Conservation (phyloP, 2,797 vertebrate species). For the Cirrhinus molitorella region DNA sequence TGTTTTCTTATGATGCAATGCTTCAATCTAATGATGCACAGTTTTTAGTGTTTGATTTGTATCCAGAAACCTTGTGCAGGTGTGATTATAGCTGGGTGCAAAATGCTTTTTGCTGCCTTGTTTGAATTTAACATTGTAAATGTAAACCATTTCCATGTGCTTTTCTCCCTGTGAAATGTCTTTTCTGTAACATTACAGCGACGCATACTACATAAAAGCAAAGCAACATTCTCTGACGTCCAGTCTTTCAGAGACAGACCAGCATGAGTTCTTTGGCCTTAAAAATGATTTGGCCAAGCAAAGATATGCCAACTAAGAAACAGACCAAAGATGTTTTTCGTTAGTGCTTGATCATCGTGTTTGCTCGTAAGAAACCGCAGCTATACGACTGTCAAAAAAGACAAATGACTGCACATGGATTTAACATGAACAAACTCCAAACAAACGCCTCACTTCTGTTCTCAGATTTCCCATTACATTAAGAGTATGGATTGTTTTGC, state of each 20-base stretch:
- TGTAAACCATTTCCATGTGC: constrained; percentile 1
- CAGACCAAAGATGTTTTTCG: constrained; percentile 18
- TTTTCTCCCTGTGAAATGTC: constrained; percentile 52
- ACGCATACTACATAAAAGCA: constrained; percentile 67
- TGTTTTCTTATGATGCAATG: neutral
- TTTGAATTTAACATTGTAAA: neutral
- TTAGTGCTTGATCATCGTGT: constrained; percentile 26
- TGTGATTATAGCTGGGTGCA: neutral
- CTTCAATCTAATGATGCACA: constrained; percentile 11
- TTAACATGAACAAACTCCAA: constrained; percentile 49
- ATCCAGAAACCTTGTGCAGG: neutral
- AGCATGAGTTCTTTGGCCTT: constrained; percentile 7
- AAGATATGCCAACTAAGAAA: constrained; percentile 35
- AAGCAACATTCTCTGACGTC: too few species aligned
- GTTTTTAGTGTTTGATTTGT: constrained; percentile 4
- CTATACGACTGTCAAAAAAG: constrained; percentile 39
- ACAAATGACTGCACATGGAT: constrained; percentile 45
- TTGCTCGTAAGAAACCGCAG: constrained; percentile 53
- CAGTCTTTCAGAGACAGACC: neutral
- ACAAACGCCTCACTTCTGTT: constrained; percentile 52
- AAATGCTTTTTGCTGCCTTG: neutral
- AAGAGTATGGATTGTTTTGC: constrained; percentile 59
- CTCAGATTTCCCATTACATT: constrained; percentile 59
- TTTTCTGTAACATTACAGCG: constrained; percentile 63
- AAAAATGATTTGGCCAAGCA: constrained; percentile 18